Conservation (phyloP, 2,113 vertebrate species). For the Mohoua ochrocephala region DNA sequence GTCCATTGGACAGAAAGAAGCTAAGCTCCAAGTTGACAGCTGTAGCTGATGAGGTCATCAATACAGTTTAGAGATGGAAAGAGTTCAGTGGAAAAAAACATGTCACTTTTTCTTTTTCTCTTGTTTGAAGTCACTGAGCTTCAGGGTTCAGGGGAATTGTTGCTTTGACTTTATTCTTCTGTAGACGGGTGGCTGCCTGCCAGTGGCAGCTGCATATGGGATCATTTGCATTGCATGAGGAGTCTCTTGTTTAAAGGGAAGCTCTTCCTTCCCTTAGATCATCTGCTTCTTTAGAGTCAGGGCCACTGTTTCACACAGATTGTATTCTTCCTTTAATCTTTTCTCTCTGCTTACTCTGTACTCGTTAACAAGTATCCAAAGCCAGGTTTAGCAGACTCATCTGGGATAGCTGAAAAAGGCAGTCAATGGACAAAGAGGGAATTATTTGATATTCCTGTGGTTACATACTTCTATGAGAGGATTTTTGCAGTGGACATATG, state of each 20-base stretch:
- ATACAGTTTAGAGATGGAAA: slow-evolving; percentile 60
- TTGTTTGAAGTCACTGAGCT: slow-evolving; percentile 81
- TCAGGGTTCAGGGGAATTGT: slow-evolving; percentile 73
- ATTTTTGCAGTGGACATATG: slow-evolving; percentile 48
- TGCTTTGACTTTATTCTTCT: slow-evolving; percentile 76
- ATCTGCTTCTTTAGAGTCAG: slow-evolving; percentile 75
- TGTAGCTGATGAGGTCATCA: slow-evolving; percentile 73
- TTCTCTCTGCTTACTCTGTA: slow-evolving; percentile 48
- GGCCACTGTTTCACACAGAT: slow-evolving; percentile 72
- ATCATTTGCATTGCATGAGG: slow-evolving; percentile 78
- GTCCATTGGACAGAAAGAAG: neutral
- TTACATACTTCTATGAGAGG: slow-evolving; percentile 20
- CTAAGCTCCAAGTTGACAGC: slow-evolving; percentile 54
- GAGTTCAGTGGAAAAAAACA: slow-evolving; percentile 64
- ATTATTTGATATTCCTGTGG: slow-evolving; percentile 67
- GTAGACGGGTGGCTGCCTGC: slow-evolving; percentile 77
- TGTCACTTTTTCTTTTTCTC: slow-evolving; percentile 67
- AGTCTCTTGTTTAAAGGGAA: slow-evolving; percentile 73
- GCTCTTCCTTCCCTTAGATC: slow-evolving; percentile 79
- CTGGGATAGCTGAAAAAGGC: slow-evolving; percentile 64
- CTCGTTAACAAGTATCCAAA: slow-evolving; percentile 74
- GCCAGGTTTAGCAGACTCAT: slow-evolving; percentile 67
- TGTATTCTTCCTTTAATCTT: slow-evolving; percentile 77
- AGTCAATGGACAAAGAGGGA: slow-evolving; percentile 68
- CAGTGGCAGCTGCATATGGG: slow-evolving; percentile 78